Evolutionary conservation across 2,888 invertebrate species (phyloP), one percentile per base, ranked within the genome.

Genomic region (Rosalia funebris): DNA sequence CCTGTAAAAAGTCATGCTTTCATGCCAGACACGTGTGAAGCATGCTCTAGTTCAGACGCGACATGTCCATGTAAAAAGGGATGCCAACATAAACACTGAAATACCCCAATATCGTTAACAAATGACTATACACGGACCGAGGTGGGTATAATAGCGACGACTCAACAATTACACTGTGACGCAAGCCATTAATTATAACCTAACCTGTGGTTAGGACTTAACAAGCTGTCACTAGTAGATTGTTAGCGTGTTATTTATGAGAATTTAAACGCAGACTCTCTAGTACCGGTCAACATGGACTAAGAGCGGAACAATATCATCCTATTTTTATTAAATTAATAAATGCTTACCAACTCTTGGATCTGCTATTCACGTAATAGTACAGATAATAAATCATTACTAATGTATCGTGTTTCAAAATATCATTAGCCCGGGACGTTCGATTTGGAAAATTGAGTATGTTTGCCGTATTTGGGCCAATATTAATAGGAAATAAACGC

Each of bases 131-230:
- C 75, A 74, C 69, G 74, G 72, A 74, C 70, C 72, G 67, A 78
- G 76, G 78, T 79, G 79, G 77, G 77, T 79, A 78, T 79, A 80
- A 80, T 79, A 80, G 81, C 80, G 82, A 80, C 79, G 80, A 79
- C 75, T 77, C 81, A 79, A 82, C 82, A 82, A 82, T 82, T 82
- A 82, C 80, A 75, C 71, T 73, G 78, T 81, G 82, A 82, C 82
- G 81, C 80, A 79, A 77, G 80, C 80, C 82, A 82, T 82, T 82
- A 82, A 82, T 82, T 82, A 82, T 82, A 82, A 81, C 80, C 80
- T 82, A 82, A 82, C 82, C 82, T 81, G 82, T 82, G 82, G 82
- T 82, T 82, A 82, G 81, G 79, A 81, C 82, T 82, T 82, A 82
- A 82, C 82, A 81, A 82, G 82, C 82, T 82, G 82, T 82, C 82